Percentiles rank a stretch among this genome's conserved stretches.
Evolutionary conservation across 2,113 vertebrate species (phyloP).

Genomic region (Rhabdomys dilectus): DNA sequence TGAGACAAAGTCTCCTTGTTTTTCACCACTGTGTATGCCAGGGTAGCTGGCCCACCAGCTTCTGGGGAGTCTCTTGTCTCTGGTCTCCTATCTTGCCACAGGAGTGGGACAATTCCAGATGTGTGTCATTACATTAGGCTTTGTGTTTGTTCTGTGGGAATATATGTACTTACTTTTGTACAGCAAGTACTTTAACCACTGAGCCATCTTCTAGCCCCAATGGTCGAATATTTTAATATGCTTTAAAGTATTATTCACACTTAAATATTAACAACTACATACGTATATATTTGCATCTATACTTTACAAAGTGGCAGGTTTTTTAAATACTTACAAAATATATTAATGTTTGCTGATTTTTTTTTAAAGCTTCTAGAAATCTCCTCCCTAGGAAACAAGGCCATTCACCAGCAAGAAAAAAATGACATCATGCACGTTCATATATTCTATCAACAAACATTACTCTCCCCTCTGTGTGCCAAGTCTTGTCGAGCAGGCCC

Average conservation of each 20-base stretch:
- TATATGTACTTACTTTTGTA: too few species aligned
- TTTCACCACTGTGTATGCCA: background rate
- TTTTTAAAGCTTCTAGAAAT: background rate
- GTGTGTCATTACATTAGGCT: too few species aligned
- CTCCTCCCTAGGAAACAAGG: background rate
- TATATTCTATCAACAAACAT: fast-evolving
- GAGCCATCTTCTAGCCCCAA: background rate
- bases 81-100: too few species aligned
- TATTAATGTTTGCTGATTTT: background rate
- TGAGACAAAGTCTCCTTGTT: background rate
- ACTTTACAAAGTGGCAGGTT: background rate
- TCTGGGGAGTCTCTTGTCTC: background rate
- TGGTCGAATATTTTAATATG: background rate
- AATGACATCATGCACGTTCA: background rate
- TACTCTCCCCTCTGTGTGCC: background rate
- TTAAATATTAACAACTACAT: background rate
- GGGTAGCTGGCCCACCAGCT: background rate
- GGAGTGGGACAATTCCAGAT: background rate
- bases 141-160: background rate
- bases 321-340: background rate
- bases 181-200: background rate
- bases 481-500: background rate
- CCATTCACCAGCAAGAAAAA: background rate
- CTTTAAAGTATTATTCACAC: background rate
- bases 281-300: background rate